Evolutionary conservation across 1,140 invertebrate species (phyloP).

Genomic region (Agrypnia vestita): DNA sequence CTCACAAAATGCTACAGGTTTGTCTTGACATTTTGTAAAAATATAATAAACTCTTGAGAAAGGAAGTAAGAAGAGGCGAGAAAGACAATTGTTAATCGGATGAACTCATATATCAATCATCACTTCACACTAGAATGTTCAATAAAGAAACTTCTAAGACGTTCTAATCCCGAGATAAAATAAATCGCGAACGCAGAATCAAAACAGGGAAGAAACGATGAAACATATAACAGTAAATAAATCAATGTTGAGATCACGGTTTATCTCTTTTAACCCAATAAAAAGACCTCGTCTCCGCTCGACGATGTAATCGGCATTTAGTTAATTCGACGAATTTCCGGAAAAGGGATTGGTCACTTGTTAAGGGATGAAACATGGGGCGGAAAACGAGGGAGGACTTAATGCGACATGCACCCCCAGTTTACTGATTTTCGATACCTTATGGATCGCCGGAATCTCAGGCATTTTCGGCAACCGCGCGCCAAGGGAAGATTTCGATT

Average conservation of each 20-base stretch:
- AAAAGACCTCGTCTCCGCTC: slow-evolving; percentile 37
- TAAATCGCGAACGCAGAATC: no score
- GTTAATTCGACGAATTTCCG: slow-evolving; percentile 54
- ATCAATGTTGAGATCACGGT: slow-evolving; percentile 3
- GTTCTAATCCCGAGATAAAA: no score
- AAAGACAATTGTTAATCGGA: no score
- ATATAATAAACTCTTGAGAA: no score
- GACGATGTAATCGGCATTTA: slow-evolving; percentile 41
- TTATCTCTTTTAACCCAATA: slow-evolving; percentile 26
- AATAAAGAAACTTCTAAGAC: no score
- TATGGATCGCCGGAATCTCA: slow-evolving; percentile 56
- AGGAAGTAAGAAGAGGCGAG: no score
- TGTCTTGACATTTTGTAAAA: no score
- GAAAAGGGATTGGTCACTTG: slow-evolving; percentile 42
- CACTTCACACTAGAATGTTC: no score
- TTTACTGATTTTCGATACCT: slow-evolving; percentile 47
- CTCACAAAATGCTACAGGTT: no score
- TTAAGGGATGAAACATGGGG: slow-evolving; percentile 33
- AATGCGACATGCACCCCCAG: slow-evolving; percentile 41
- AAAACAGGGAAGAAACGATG: neutral
- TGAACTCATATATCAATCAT: no score
- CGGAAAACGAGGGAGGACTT: slow-evolving; percentile 21
- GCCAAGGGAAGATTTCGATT: neutral
- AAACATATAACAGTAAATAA: neutral
- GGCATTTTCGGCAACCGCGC: neutral